Evolutionary conservation across 2,888 invertebrate genomes (phyloP).

Genomic region (Hydrotaea diabolus): DNA sequence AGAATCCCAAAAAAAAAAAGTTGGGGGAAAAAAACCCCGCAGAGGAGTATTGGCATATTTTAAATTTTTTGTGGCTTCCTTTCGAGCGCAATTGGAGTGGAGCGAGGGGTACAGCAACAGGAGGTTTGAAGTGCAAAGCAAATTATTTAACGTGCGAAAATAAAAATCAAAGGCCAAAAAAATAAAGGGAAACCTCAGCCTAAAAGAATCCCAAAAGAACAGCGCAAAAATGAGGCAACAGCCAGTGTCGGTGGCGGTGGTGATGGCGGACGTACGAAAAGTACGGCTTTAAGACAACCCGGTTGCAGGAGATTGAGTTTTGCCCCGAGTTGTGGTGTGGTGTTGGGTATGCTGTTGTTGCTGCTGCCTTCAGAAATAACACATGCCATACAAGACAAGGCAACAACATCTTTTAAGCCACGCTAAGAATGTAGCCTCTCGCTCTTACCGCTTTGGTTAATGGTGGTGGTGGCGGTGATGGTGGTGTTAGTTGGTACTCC

Average conservation of each 20-base stretch:
- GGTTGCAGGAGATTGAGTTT: slow-evolving; percentile 48
- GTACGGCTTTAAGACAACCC: slow-evolving; percentile 32
- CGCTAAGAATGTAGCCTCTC: slow-evolving; percentile 57
- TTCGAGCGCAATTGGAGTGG: too few species aligned
- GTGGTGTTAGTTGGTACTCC: not conserved
- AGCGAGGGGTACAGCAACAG: not conserved
- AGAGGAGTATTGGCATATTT: slow-evolving; percentile 63
- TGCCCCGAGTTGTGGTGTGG: slow-evolving; percentile 25
- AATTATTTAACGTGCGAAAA: slow-evolving; percentile 66
- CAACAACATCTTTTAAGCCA: slow-evolving; percentile 64
- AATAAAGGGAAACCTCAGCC: slow-evolving; percentile 13
- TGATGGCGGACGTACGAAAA: not conserved
- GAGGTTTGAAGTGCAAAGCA: slow-evolving; percentile 63
- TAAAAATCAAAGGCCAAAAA: slow-evolving; percentile 31
- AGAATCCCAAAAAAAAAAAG: slow-evolving; percentile 42
- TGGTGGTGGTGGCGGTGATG: not conserved
- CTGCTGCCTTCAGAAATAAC: slow-evolving; percentile 51
- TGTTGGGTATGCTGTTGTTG: slow-evolving; percentile 30
- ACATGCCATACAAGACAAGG: slow-evolving; percentile 68
- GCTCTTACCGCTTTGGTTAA: slow-evolving; percentile 12
- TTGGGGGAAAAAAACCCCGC: not conserved
- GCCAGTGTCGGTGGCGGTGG: too few species aligned
- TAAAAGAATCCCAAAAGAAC: slow-evolving; percentile 26
- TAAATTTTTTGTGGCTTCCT: slow-evolving; percentile 43
- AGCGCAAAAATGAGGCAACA: slow-evolving; percentile 4